These are phyloP conservation scores for Hypotaenidia okinawae DNA, from an alignment of 2,797 vertebrate species.

Conservation along the genomic window DNA sequence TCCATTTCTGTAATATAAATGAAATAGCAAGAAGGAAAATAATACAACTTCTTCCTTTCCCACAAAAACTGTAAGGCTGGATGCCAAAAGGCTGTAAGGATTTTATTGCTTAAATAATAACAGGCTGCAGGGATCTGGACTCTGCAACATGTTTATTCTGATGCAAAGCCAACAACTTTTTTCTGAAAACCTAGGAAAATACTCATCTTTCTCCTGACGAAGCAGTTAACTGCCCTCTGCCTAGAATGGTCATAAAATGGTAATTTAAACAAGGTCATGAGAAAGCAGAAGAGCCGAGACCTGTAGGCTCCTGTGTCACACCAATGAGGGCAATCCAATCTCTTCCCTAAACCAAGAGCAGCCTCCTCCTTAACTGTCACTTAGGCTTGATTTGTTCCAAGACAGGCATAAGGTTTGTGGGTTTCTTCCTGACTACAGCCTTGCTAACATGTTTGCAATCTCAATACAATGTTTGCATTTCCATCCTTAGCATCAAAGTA, in stretches of 20 bases:
- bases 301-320: not conserved
- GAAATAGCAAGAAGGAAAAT: slow-evolving; percentile 35
- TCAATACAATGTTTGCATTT: not conserved
- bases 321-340: not conserved
- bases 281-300: not conserved
- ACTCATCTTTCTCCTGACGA: not conserved
- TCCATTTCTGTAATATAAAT: slow-evolving; percentile 56
- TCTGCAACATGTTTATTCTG: slow-evolving; percentile 49
- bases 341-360: not conserved
- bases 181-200: not conserved
- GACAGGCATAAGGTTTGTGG: not conserved
- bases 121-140: slow-evolving; percentile 9
- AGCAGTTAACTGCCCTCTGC: slow-evolving; percentile 8
- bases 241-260: slow-evolving; percentile 15
- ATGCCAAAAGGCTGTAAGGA: slow-evolving; percentile 39
- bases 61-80: slow-evolving; percentile 4
- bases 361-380: not conserved
- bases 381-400: not conserved
- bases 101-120: slow-evolving; percentile 54
- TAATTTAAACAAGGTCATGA: slow-evolving; percentile 36
- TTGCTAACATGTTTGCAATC: not conserved
- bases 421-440: not conserved
- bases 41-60: slow-evolving; percentile 27
- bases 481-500: not conserved
- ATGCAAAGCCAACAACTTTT: slow-evolving; percentile 36